Evolutionary conservation across 1,140 invertebrate species (phyloP), one percentile per base, ranked within the genome.

Genomic region (Drosophila teissieri): DNA sequence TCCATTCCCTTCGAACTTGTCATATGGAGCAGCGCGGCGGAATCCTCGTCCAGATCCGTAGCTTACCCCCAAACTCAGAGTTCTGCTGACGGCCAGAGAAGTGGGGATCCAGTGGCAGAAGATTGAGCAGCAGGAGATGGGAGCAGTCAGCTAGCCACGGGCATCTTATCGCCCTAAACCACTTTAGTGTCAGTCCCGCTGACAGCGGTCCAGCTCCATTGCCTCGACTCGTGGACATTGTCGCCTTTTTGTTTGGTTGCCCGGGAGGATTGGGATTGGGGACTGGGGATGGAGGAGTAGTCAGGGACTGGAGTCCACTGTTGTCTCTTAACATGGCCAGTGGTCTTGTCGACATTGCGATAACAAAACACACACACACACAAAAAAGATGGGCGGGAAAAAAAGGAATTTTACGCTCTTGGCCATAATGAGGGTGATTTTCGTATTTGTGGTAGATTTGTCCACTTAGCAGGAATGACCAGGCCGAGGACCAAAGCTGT

Each of bases 371-470:
- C 24, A 80, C 52, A 70, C 15, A 57, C 44, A 52, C 48, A 34
- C 51, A 52, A 51, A 57, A 44, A 53, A 44, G 27, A 34, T 45
- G 42, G 42, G 1, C 10, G 4, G 8, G 37, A 17, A 53, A 34
- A 19, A 36, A 31, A 57, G 52, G 63, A 78, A 73, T 83, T 89
- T 84, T 88, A 80, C 76, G 84, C 75, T 84, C 63, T 74, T 65
- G 80, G 84, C 80, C 81, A 91, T 91, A 91, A 91, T 91, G 88
- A 91, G 88, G 88, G 88, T 91, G 88, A 91, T 91, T 91, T 88
- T 88, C 78, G 88, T 86, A 90, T 91, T 91, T 91, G 88, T 89
- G 88, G 88, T 91, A 91, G 88, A 91, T 91, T 91, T 91, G 88
- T 91, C 88, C 88, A 91, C 88, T 91, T 91, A 91, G 88, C 89